A percentile compares a stretch with the other conserved stretches of the same genome.
Evolutionary conservation across 1,140 invertebrate genomes (phyloP).

Genomic region (Geopemphigus sp.): DNA sequence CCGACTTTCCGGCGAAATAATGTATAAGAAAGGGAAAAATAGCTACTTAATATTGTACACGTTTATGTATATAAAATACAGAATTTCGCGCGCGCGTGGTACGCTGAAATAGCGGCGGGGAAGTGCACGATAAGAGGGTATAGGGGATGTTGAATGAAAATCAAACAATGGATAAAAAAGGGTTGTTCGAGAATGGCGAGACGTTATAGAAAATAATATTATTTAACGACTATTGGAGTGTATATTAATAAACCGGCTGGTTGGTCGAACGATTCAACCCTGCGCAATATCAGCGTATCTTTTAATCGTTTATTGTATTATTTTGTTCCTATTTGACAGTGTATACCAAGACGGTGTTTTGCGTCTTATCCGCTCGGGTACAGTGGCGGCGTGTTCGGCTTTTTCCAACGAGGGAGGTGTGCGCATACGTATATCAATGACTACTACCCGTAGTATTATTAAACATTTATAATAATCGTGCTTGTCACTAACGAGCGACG

Average conservation of each 20-base stretch:
- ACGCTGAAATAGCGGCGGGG: not conserved
- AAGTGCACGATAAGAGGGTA: not conserved
- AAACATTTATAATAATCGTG: no score
- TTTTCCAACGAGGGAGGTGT: no score
- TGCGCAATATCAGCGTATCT: no score
- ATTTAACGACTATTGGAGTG: no score
- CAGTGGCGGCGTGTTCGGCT: no score
- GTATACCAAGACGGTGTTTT: no score
- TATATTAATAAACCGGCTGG: not conserved
- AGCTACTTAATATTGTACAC: not conserved
- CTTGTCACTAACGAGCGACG: no score
- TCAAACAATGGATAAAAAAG: constrained; percentile 19
- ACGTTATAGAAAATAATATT: not conserved
- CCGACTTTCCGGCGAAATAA: not conserved
- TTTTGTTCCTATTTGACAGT: no score
- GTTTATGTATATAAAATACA: not conserved
- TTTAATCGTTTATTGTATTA: no score
- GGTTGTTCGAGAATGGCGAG: not conserved
- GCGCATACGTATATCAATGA: no score
- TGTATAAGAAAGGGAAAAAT: constrained; percentile 19
- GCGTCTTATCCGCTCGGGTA: no score
- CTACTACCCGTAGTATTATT: no score
- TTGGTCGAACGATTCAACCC: not conserved
- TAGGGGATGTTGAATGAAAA: not conserved
- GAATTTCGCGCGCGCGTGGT: not conserved